A percentile compares a stretch with the other conserved stretches of the same genome.
These are phyloP conservation scores for Pangasianodon gigas DNA, from an alignment of 2,113 vertebrate genomes.

Conservation along the genomic window DNA sequence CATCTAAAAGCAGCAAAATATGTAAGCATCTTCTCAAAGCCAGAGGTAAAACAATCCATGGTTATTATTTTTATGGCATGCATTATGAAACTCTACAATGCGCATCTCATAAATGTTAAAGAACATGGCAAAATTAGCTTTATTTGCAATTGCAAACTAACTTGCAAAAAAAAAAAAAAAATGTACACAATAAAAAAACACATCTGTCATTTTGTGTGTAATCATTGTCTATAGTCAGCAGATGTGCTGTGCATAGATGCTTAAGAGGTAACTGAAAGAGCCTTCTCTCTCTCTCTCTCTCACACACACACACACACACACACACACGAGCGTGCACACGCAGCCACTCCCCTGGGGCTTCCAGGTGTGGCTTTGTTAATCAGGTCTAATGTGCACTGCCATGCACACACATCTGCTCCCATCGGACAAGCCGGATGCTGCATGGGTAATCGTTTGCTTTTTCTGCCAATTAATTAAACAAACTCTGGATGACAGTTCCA, in stretches of 20 bases:
- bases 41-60: not conserved
- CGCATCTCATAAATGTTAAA: not conserved
- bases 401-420: constrained; percentile 68
- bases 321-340: not conserved
- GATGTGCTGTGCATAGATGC: not conserved
- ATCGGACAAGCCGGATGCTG: constrained; percentile 59
- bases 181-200: not conserved
- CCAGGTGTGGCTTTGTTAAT: constrained; percentile 71
- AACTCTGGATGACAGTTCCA: constrained; percentile 66
- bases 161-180: not conserved
- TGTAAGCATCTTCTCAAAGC: too few relatives aligned
- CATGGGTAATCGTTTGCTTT: constrained; percentile 55
- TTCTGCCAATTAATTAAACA: constrained; percentile 71
- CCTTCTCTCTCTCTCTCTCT: too few relatives aligned
- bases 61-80: not conserved
- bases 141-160: not conserved
- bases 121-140: not conserved
- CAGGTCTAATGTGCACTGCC: constrained; percentile 64
- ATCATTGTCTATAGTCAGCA: not conserved
- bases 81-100: not conserved
- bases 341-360: constrained; percentile 29
- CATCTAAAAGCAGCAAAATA: not conserved
- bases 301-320: constrained; percentile 3
- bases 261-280: not conserved
- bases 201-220: not conserved